phyloP scores from a whole-genome alignment of 2,888 invertebrate genomes.

The Chloroclystis v-ata region DNA sequence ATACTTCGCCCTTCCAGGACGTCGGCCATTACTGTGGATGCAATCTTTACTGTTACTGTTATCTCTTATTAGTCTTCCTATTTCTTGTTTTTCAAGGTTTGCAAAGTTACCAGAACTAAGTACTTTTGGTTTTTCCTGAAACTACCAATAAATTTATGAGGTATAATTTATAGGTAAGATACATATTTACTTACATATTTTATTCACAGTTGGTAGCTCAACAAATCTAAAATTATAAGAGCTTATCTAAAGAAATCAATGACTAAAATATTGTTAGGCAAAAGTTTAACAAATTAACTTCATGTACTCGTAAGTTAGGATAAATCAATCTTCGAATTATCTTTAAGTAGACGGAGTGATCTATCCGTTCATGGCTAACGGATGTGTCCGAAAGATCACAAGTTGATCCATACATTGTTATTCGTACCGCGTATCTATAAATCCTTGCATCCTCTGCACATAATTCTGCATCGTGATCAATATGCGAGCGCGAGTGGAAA shows the following conservation, averaged over 20 bases:
- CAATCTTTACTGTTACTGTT: constrained; percentile 9
- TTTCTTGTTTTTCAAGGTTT: not conserved
- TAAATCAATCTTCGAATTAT: too few relatives aligned
- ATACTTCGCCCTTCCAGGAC: constrained; percentile 15
- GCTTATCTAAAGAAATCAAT: too few relatives aligned
- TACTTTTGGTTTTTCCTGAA: too few relatives aligned
- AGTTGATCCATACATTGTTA: constrained; percentile 25
- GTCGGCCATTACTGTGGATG: constrained; percentile 13
- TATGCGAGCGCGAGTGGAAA: constrained; percentile 11
- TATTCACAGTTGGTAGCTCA: too few relatives aligned
- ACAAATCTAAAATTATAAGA: too few relatives aligned
- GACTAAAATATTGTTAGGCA: too few relatives aligned
- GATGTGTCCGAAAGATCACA: constrained; percentile 24
- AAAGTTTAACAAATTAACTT: too few relatives aligned
- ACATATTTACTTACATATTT: too few relatives aligned
- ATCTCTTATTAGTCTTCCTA: not conserved
- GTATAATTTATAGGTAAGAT: too few relatives aligned
- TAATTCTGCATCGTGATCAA: constrained; percentile 20
- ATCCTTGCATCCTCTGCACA: constrained; percentile 28
- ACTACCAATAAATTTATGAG: too few relatives aligned
- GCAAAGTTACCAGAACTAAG: too few relatives aligned
- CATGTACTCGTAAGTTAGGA: too few relatives aligned
- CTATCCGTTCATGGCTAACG: constrained; percentile 14
- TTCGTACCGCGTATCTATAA: constrained; percentile 24
- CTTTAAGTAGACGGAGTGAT: not conserved